Percentiles rank a stretch among this genome's conserved stretches.
Conservation (phyloP, 2,888 invertebrate species). For the Drosophila lacicola region DNA sequence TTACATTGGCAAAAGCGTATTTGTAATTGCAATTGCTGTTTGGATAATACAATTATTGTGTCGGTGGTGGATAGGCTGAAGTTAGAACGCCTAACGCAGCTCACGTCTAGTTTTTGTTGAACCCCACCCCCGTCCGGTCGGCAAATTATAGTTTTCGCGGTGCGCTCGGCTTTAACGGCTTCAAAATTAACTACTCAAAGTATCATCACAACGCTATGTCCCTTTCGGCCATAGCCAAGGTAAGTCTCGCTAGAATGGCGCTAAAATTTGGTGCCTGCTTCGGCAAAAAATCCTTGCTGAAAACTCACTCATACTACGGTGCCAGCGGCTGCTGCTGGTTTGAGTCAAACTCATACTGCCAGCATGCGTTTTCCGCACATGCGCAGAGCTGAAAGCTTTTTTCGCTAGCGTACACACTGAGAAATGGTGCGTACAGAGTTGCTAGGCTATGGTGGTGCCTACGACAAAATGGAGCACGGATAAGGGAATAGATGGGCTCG, state of each 20-base stretch:
- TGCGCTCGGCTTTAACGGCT: conserved; percentile 80
- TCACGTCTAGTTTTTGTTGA: conserved; percentile 13
- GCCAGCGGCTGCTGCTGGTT: conserved; percentile 43
- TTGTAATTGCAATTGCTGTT: background rate
- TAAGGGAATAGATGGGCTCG: conserved; percentile 14
- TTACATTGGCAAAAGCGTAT: background rate
- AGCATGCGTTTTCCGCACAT: conserved; percentile 42
- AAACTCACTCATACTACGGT: conserved; percentile 67
- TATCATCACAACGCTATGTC: conserved; percentile 88
- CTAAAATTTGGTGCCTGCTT: conserved; percentile 47
- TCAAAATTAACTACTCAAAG: conserved; percentile 89
- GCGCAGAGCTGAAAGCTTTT: conserved; percentile 52
- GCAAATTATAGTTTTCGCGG: conserved; percentile 37
- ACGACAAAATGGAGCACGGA: background rate
- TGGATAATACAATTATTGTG: background rate
- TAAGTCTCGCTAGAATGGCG: conserved; percentile 82
- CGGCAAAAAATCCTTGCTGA: conserved; percentile 41
- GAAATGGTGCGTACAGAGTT: conserved; percentile 51
- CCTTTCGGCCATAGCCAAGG: conserved; percentile 88
- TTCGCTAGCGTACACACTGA: conserved; percentile 40
- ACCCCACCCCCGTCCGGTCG: conserved; percentile 25
- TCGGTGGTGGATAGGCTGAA: background rate
- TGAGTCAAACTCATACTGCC: conserved; percentile 61
- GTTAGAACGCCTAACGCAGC: conserved; percentile 13
- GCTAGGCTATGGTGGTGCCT: conserved; percentile 24